Evolutionary conservation across 1,140 invertebrate genomes (phyloP).

Genomic region (Acromyrmex echinatior): DNA sequence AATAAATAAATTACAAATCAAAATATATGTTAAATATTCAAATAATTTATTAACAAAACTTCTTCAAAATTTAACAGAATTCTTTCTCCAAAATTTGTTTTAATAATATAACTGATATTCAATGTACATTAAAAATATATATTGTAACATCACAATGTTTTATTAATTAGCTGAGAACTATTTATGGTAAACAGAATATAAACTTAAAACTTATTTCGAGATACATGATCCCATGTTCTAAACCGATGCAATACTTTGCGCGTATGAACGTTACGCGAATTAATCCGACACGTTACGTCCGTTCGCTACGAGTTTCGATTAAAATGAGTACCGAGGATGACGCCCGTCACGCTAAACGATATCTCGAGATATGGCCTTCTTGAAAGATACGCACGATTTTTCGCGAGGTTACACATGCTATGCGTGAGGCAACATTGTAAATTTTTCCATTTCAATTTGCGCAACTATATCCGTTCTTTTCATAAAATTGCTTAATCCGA

Average conservation of each 20-base stretch:
- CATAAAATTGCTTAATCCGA: slow-evolving; percentile 15
- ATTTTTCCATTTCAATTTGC: not conserved
- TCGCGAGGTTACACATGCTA: not conserved
- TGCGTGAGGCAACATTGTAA: not conserved
- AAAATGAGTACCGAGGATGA: slow-evolving; percentile 44
- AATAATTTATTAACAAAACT: not conserved
- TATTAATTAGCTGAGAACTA: not conserved
- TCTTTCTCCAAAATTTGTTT: not conserved
- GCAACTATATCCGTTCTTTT: not conserved
- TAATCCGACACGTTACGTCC: slow-evolving; percentile 39
- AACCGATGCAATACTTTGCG: not conserved
- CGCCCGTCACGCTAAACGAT: slow-evolving; percentile 41
- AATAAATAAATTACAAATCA: not conserved
- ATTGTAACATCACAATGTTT: not conserved
- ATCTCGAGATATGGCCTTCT: slow-evolving; percentile 35
- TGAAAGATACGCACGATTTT: slow-evolving; percentile 19
- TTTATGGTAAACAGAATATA: not conserved
- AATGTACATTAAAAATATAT: not conserved
- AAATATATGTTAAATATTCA: not conserved
- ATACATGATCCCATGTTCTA: not conserved
- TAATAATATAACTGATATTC: not conserved
- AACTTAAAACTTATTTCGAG: not conserved
- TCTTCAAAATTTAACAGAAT: not conserved
- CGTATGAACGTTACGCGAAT: not conserved
- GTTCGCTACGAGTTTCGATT: slow-evolving; percentile 31